Percentiles rank a stretch among this genome's conserved stretches.
Evolutionary conservation across 2,797 vertebrate genomes (phyloP).

Genomic region (Tarsius wallacei): DNA sequence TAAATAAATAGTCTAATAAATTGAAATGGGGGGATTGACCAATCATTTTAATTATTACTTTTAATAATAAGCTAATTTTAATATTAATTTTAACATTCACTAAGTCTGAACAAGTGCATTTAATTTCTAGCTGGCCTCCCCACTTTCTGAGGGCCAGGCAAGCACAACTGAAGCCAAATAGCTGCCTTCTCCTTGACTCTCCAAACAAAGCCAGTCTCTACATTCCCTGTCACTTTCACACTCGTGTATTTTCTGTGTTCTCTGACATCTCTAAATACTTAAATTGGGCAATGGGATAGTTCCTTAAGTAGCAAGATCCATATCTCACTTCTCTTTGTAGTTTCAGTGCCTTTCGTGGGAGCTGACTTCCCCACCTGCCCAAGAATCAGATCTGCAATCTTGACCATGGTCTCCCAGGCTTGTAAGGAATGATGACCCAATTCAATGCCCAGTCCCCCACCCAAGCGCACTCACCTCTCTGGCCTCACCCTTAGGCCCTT

Average conservation of each 20-base stretch:
- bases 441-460: neutral
- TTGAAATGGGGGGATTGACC: neutral
- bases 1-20: conserved; percentile 1
- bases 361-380: neutral
- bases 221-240: neutral
- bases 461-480: neutral
- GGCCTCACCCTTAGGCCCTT: neutral
- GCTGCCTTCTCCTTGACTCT: neutral
- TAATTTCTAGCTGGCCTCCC: neutral
- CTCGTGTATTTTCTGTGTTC: neutral
- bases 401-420: neutral
- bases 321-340: neutral
- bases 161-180: neutral
- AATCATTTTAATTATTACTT: conserved; percentile 42
- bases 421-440: neutral
- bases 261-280: conserved; percentile 2
- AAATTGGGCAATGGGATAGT: neutral
- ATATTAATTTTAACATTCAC: conserved; percentile 35
- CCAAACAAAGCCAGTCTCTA: neutral
- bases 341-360: neutral
- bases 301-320: neutral
- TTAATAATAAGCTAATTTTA: neutral
- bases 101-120: neutral
- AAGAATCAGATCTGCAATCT: neutral
- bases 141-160: neutral